A percentile compares a stretch with the other conserved stretches of the same genome.
phyloP scores from a whole-genome alignment of 2,797 vertebrate species.

The Centropyge bicolor region DNA sequence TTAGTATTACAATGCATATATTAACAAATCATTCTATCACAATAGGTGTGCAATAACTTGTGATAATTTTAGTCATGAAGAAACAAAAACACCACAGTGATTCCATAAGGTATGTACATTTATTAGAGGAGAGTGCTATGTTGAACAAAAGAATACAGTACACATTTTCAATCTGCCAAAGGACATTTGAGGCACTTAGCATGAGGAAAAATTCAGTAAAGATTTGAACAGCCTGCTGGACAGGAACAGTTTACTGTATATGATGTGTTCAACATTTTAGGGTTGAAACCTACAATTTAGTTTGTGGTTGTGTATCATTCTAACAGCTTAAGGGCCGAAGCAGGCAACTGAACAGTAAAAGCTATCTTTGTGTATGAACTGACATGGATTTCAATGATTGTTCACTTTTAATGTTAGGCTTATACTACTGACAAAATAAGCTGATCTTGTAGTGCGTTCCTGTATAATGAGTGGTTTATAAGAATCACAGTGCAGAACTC shows the following conservation, averaged over 20 bases:
- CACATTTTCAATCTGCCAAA: conserved; percentile 81
- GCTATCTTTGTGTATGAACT: background rate
- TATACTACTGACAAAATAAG: background rate
- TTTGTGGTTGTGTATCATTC: background rate
- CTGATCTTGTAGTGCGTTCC: conserved; percentile 10
- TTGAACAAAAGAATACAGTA: conserved; percentile 74
- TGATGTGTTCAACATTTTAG: conserved; percentile 21
- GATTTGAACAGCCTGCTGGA: conserved; percentile 54
- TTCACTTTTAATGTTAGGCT: conserved; percentile 1
- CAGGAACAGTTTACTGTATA: conserved; percentile 32
- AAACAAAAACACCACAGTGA: background rate
- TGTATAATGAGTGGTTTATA: conserved; percentile 17
- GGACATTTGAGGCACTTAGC: conserved; percentile 84
- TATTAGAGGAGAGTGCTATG: conserved; percentile 75
- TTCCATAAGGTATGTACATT: conserved; percentile 79
- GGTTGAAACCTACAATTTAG: background rate
- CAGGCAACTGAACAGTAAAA: background rate
- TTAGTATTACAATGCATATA: background rate
- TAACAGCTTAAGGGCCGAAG: background rate
- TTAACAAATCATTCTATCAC: background rate
- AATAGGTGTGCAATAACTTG: background rate
- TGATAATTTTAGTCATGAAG: background rate
- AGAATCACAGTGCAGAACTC: conserved; percentile 15
- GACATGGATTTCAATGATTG: background rate
- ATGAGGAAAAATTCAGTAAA: conserved; percentile 74